Evolutionary conservation across 1,140 invertebrate species (phyloP).

Genomic region (Limonius californicus): DNA sequence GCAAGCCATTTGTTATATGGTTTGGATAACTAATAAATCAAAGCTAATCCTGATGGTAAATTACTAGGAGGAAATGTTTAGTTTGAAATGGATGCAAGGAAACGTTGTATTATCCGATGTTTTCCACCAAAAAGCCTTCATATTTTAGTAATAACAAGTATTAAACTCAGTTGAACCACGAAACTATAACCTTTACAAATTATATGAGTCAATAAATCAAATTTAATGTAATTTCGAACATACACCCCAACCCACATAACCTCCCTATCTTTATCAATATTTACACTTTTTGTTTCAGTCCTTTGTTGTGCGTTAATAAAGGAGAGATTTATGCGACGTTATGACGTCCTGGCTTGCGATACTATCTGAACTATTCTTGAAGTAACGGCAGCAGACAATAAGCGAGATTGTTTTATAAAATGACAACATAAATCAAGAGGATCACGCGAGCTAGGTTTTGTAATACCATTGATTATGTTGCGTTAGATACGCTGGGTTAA

Average conservation of each 20-base stretch:
- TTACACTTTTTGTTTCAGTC: background rate
- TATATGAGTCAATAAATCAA: background rate
- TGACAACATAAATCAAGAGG: conserved; percentile 1
- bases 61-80: too few species aligned
- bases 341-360: background rate
- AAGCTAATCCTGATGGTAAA: too few species aligned
- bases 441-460: background rate
- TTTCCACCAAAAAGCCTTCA: too few species aligned
- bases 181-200: background rate
- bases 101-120: too few species aligned
- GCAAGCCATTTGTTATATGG: too few species aligned
- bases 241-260: background rate
- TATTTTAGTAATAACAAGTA: too few species aligned
- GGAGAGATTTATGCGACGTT: background rate
- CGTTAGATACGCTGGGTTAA: too few species aligned
- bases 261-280: background rate
- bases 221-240: background rate
- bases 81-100: too few species aligned
- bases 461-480: background rate
- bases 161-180: background rate
- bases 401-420: conserved; percentile 11
- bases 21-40: too few species aligned
- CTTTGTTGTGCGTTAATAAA: background rate
- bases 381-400: conserved; percentile 12
- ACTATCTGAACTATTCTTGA: conserved; percentile 12